Evolutionary conservation across 2,113 vertebrate species (phyloP), one percentile per base, ranked within the genome.

Genomic region (Gadus macrocephalus): DNA sequence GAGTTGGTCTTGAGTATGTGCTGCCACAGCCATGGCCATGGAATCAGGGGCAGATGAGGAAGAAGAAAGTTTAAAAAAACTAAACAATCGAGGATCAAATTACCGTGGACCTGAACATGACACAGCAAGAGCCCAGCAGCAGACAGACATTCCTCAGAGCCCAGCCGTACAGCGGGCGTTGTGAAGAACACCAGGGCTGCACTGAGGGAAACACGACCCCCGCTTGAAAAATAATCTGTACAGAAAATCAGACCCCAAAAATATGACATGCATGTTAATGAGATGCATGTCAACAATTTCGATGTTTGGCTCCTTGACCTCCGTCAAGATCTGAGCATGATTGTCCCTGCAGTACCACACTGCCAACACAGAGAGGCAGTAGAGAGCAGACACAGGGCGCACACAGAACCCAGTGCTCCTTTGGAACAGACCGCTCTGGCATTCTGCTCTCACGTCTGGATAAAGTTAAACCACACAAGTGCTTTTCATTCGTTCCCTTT

Each of bases 391-490:
- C 35, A 31, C 69, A 62, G 68, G 64, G 56, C 64, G 25, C n/a
- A 74, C 67, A 62, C 83, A 86, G 82, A 87, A 22, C 78, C 75
- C 69, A 80, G 66, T 77, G 75, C 80, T 84, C 83, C 75, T 83
- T 79, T 76, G 72, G 81, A 82, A 9, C 76, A 68, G 80, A 77
- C 74, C 74, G 76, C 78, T 85, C 65, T 81, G 86, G 84, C 77
- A 76, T 86, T 86, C 3, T 49, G 12, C 42, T 49, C 76, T 79
- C 77, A 83, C 79, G 79, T 86, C 81, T 82, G 84, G 82, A 88
- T 80, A 73, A 84, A 83, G 82, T 85, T 80, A 85, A 90, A 90
- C 83, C 85, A 76, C 83, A 88, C 82, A 80, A 91, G 73, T 82
- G 83, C 79, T 88, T 89, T 86, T 88, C 73, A 89, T 88, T 87